A percentile compares a stretch with the other conserved stretches of the same genome.
These are phyloP conservation scores for Cardiocondyla obscurior DNA, from an alignment of 1,140 invertebrate species.

Conservation along the genomic window DNA sequence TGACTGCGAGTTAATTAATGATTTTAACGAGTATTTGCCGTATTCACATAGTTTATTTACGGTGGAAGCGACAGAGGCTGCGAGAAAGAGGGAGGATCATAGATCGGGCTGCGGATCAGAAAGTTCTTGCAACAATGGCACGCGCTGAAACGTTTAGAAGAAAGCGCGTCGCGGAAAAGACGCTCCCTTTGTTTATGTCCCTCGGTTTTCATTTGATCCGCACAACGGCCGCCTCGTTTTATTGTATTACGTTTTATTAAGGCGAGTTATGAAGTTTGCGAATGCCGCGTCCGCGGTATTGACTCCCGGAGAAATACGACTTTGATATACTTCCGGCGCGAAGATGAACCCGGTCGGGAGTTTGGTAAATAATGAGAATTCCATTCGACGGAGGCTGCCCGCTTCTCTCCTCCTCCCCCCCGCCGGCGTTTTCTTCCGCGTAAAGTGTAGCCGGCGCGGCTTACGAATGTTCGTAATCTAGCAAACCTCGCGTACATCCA, in stretches of 20 bases:
- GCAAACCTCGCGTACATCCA: constrained; percentile 29
- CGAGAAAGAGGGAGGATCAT: background rate
- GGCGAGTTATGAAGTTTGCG: constrained; percentile 22
- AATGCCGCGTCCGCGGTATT: constrained; percentile 38
- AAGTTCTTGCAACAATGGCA: background rate
- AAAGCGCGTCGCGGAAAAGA: background rate
- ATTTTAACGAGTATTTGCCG: constrained; percentile 31
- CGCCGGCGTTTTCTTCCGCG: too few relatives aligned
- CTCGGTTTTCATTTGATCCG: background rate
- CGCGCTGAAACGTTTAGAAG: background rate
- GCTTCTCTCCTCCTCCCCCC: background rate
- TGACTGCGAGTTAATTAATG: constrained; percentile 12
- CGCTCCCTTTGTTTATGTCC: background rate
- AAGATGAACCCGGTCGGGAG: constrained; percentile 40
- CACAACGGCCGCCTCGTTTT: background rate
- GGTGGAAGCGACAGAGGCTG: background rate
- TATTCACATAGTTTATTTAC: background rate
- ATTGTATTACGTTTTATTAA: constrained; percentile 36
- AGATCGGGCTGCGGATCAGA: too few relatives aligned
- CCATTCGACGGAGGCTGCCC: constrained; percentile 32
- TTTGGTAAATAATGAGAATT: constrained; percentile 56
- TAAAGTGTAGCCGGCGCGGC: constrained; percentile 13
- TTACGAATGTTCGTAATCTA: constrained; percentile 53
- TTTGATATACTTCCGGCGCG: constrained; percentile 36
- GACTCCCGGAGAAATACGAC: constrained; percentile 46